A percentile compares a stretch with the other conserved stretches of the same genome.
Evolutionary conservation across 2,797 vertebrate species (phyloP).

Genomic region (Pitangus sulphuratus): DNA sequence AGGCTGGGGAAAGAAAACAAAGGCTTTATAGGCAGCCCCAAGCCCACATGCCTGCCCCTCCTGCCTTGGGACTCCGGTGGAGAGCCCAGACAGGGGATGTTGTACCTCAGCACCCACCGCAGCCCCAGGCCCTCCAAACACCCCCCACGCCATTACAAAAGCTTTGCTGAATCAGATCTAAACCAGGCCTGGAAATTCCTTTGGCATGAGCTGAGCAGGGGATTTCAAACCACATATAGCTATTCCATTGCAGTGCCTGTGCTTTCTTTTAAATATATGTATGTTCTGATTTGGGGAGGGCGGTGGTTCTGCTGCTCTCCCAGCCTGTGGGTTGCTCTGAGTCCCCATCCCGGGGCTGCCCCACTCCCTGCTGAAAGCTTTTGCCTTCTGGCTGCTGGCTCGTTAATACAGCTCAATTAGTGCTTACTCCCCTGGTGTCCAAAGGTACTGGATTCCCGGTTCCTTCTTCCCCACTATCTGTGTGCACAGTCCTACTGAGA

Average conservation of each 20-base stretch:
- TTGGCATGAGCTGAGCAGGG: slow-evolving; percentile 37
- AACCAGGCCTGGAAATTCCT: slow-evolving; percentile 60
- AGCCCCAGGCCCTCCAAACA: rapidly evolving
- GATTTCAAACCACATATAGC: slow-evolving; percentile 57
- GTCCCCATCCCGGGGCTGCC: rapidly evolving
- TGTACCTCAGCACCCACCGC: rapidly evolving
- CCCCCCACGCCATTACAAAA: not conserved
- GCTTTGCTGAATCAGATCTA: slow-evolving; percentile 59
- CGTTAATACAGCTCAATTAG: not conserved
- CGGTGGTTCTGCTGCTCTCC: not conserved
- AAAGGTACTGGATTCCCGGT: not conserved
- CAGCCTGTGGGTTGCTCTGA: not conserved
- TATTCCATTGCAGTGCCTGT: not conserved
- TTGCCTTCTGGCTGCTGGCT: not conserved
- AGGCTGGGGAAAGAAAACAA: not conserved
- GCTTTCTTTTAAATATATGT: not conserved
- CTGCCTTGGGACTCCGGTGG: rapidly evolving
- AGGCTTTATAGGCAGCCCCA: rapidly evolving
- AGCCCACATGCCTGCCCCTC: not conserved
- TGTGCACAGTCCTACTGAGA: not conserved
- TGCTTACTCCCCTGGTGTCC: not conserved
- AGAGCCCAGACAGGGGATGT: not conserved
- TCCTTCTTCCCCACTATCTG: not conserved
- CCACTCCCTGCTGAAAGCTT: not conserved
- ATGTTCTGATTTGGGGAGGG: not conserved